Conservation (phyloP, 2,888 invertebrate genomes). For the Steinernema hermaphroditum region DNA sequence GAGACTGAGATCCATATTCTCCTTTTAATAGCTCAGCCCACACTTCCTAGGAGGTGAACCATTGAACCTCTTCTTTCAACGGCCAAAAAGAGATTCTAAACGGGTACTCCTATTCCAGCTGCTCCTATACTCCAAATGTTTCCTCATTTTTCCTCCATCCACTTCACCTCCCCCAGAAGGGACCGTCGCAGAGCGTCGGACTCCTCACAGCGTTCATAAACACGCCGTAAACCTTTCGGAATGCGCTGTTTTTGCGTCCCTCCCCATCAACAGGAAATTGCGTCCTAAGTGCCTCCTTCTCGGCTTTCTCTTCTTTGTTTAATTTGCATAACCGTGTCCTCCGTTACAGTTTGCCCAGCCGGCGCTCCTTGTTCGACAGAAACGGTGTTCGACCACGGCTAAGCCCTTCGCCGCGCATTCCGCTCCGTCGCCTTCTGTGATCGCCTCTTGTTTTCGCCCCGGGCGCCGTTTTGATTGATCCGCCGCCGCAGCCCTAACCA, state of each 20-base stretch:
- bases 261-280: constrained; percentile 17
- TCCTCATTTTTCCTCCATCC: too few species aligned
- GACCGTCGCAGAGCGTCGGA: background rate
- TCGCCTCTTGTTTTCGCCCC: constrained; percentile 24
- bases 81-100: too few species aligned
- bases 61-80: too few species aligned
- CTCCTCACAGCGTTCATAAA: constrained; percentile 2
- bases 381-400: constrained; percentile 15
- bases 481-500: background rate
- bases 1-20: too few species aligned
- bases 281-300: background rate
- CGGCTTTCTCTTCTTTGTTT: background rate
- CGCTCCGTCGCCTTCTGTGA: background rate
- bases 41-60: too few species aligned
- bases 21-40: too few species aligned
- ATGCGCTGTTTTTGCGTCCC: constrained; percentile 7
- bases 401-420: too few species aligned
- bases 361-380: background rate
- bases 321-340: background rate
- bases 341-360: constrained; percentile 12
- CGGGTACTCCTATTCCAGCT: too few species aligned
- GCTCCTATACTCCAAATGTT: too few species aligned
- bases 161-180: too few species aligned
- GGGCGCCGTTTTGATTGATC: constrained; percentile 30
- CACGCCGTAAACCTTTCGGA: constrained; percentile 15